Conservation (phyloP, 2,888 invertebrate genomes). For the Harpagoxenus sublaevis region DNA sequence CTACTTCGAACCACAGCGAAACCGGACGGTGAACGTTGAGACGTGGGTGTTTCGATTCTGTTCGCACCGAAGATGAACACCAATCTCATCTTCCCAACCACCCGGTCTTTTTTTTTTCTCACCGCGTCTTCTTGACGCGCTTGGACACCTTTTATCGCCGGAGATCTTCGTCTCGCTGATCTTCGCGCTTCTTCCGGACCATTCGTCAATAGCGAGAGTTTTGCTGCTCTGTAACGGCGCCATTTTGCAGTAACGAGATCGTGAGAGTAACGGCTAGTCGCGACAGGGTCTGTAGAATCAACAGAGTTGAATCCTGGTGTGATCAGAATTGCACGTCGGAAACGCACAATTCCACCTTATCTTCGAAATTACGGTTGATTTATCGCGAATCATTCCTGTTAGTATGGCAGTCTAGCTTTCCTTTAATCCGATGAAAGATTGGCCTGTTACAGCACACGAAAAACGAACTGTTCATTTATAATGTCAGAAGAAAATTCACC, state of each 20-base stretch:
- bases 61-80: constrained; percentile 48
- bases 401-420: not conserved
- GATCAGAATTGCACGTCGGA: not conserved
- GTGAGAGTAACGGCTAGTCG: constrained; percentile 11
- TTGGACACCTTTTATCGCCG: constrained; percentile 26
- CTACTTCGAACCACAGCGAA: constrained; percentile 48
- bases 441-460: constrained; percentile 3
- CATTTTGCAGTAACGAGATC: constrained; percentile 41
- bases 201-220: constrained; percentile 41
- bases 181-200: constrained; percentile 27
- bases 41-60: constrained; percentile 71
- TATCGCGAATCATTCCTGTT: not conserved
- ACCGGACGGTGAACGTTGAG: constrained; percentile 27
- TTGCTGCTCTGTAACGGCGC: constrained; percentile 15
- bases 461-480: constrained; percentile 38
- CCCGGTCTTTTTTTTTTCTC: constrained; percentile 15
- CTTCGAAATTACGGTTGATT: constrained; percentile 2
- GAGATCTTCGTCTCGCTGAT: constrained; percentile 7
- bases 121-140: constrained; percentile 18
- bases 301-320: not conserved
- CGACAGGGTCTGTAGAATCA: not conserved
- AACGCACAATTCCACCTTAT: not conserved
- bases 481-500: constrained; percentile 4
- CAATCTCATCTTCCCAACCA: constrained; percentile 25
- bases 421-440: constrained; percentile 29